Evolutionary conservation across 2,888 invertebrate species (phyloP).

Genomic region (Morpho deidamia): DNA sequence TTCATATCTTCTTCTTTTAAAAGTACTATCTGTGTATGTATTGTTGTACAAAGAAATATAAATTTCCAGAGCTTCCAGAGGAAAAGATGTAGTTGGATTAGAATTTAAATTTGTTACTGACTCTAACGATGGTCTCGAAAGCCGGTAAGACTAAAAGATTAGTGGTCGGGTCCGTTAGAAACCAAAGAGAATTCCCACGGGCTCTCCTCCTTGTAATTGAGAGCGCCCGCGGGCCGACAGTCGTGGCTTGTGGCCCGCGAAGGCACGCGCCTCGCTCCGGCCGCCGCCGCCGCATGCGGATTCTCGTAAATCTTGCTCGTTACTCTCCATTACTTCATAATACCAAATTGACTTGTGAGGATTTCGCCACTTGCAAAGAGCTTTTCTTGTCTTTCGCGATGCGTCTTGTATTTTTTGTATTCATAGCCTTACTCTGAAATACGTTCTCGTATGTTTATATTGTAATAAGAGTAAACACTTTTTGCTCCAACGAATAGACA

Average conservation of each 20-base stretch:
- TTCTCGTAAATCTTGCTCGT: conserved; percentile 74
- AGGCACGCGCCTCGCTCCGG: conserved; percentile 42
- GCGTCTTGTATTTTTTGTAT: conserved; percentile 33
- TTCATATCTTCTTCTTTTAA: no score
- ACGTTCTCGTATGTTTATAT: conserved; percentile 1
- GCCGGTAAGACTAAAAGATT: conserved; percentile 63
- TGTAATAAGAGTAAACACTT: conserved; percentile 6
- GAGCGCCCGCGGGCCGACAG: conserved; percentile 77
- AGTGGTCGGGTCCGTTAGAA: conserved; percentile 56
- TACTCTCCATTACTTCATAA: conserved; percentile 76
- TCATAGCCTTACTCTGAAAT: conserved; percentile 20
- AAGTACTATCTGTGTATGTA: no score
- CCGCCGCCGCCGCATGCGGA: conserved; percentile 27
- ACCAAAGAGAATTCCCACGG: conserved; percentile 67
- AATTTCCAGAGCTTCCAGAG: background rate
- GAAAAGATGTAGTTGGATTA: background rate
- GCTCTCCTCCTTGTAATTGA: conserved; percentile 75
- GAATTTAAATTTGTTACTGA: conserved; percentile 8
- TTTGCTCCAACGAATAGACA: background rate
- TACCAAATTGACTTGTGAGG: conserved; percentile 71
- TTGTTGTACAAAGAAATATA: no score
- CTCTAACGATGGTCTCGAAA: conserved; percentile 35
- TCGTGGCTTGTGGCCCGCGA: conserved; percentile 61
- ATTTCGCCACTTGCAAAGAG: conserved; percentile 41
- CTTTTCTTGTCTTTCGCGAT: conserved; percentile 29